Evolutionary conservation across 1,140 invertebrate genomes (phyloP).

Genomic region (Batillaria attramentaria): DNA sequence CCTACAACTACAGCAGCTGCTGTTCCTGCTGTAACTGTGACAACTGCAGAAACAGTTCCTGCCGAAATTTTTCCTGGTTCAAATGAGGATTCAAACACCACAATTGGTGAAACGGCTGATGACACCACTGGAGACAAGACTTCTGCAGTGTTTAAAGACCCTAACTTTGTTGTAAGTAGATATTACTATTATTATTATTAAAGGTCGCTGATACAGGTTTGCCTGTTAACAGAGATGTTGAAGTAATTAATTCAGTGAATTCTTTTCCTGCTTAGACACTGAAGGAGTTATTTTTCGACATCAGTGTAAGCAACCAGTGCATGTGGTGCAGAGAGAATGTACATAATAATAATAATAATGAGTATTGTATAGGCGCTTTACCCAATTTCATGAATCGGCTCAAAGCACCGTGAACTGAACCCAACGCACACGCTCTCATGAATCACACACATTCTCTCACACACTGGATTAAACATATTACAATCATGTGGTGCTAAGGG

Average conservation of each 20-base stretch:
- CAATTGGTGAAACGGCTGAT: slow-evolving; percentile 43
- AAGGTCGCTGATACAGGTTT: not conserved
- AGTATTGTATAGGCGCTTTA: too few relatives aligned
- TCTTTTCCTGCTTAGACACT: not conserved
- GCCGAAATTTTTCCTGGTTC: not conserved
- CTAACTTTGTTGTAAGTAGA: slow-evolving; percentile 66
- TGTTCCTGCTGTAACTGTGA: not conserved
- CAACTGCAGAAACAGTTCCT: not conserved
- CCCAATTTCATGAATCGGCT: too few relatives aligned
- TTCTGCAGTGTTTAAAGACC: slow-evolving; percentile 66
- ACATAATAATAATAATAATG: too few relatives aligned
- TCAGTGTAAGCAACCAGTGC: not conserved
- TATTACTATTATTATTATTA: not conserved
- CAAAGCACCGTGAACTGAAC: too few relatives aligned
- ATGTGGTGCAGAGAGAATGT: not conserved
- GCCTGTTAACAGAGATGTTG: not conserved
- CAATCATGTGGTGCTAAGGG: too few relatives aligned
- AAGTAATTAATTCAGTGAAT: not conserved
- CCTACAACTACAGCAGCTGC: not conserved
- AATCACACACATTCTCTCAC: too few relatives aligned
- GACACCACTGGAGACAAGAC: slow-evolving; percentile 38
- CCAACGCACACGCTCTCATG: too few relatives aligned
- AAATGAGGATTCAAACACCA: not conserved
- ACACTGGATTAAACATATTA: too few relatives aligned
- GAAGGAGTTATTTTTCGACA: not conserved